Evolutionary conservation across 2,797 vertebrate genomes (phyloP).

Genomic region (Anguilla pacifica): DNA sequence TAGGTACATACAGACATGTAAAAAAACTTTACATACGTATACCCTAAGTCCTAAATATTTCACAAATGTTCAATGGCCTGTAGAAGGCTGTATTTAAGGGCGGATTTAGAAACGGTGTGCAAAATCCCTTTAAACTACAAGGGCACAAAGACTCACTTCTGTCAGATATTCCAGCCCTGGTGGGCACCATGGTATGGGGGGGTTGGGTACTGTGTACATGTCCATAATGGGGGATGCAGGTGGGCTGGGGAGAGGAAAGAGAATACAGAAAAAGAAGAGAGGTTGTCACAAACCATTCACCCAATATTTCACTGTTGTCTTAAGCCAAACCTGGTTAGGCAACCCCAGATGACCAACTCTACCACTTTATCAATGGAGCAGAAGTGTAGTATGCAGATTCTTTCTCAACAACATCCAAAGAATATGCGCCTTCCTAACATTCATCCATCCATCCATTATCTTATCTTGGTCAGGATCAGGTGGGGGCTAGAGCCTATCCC

Average conservation of each 20-base stretch:
- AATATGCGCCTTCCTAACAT: not conserved
- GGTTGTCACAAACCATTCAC: not conserved
- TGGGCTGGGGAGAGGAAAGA: not conserved
- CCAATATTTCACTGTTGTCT: not conserved
- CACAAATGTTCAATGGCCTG: not conserved
- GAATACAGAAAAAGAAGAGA: not conserved
- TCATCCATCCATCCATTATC: no score
- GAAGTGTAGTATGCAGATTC: not conserved
- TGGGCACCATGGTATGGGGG: conserved; percentile 77
- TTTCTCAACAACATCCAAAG: not conserved
- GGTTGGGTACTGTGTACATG: conserved; percentile 76
- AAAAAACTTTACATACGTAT: not conserved
- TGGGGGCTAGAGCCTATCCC: no score
- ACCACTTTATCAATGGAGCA: not conserved
- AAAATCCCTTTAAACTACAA: not conserved
- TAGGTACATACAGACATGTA: not conserved
- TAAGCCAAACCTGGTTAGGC: not conserved
- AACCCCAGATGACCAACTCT: not conserved
- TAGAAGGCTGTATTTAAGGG: not conserved
- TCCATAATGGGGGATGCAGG: conserved; percentile 52
- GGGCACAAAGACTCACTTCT: conserved; percentile 72
- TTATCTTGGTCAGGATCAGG: no score
- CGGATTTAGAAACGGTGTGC: not conserved
- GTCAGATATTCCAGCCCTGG: conserved; percentile 89
- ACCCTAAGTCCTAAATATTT: not conserved